Base-by-base conservation (phyloP, 2,113 vertebrate genomes). In the Ctenomys sociabilis region DNA sequence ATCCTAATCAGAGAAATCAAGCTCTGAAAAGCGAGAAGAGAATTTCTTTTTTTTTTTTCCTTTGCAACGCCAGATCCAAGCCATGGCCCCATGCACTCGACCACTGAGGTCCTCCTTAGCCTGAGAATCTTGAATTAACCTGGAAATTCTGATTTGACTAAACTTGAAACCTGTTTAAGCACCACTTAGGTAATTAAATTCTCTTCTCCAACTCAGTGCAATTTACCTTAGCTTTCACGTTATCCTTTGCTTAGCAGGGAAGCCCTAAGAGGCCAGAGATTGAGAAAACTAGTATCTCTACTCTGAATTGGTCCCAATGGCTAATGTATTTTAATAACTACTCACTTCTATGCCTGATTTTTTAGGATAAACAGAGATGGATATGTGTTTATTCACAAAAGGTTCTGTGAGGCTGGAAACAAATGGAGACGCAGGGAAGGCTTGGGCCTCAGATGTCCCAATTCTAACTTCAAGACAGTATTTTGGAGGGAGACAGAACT, bases 311-410 rank as follows among this genome's bases (percentile, higher is more conserved):
- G 13, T 70, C 59, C 22, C 21, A 4, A 3, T 32, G 73, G 28
- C 19, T 35, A 75, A 95, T n/a, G 40, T 70, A 43, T 19, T 37
- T 70, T 57, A 57, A 57, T 57, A 57, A 68, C 40, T 52, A n/a
- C n/a, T 54, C 8, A 6, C 5, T 43, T 61, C 30, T 11, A 28
- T n/a, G 37, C 40, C 80, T 85, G 35, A 73, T 90, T 86, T 82
- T 78, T 93, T 54, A 82, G 43, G 57, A 59, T 70, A 82, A 91
- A 68, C 7, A 82, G 66, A 94, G 89, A 93, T 30, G 43, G 91
- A 73, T 1, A 32, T 49, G 30, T 37, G 61, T 78, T 35, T 88
- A 35, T 52, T 82, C 43, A 57, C 35, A 52, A 70, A 68, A 68
- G 93, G 37, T 45, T 81, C 32, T 43, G 32, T 64, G 84, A 59